A percentile compares a stretch with the other conserved stretches of the same genome.
phyloP scores from a whole-genome alignment of 2,888 invertebrate genomes.

The Sarcophaga variegata region DNA sequence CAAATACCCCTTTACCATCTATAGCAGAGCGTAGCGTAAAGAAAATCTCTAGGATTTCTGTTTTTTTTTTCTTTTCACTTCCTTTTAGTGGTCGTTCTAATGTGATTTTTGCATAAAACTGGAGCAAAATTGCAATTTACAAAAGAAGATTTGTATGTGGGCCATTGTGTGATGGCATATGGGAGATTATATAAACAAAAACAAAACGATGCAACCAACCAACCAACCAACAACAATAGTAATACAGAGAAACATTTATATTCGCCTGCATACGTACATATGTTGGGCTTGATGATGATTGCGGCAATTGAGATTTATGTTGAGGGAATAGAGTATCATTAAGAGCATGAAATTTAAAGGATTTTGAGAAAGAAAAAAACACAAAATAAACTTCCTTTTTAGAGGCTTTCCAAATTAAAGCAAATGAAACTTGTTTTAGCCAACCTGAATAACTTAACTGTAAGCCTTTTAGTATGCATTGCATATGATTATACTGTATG shows the following conservation, averaged over 20 bases:
- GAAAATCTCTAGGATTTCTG: constrained; percentile 22
- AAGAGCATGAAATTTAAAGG: not conserved
- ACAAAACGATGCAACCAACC: not conserved
- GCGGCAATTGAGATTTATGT: constrained; percentile 46
- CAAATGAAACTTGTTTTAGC: not conserved
- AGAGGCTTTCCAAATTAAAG: not conserved
- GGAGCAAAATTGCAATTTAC: constrained; percentile 57
- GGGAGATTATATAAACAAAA: not conserved
- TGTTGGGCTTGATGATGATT: not conserved
- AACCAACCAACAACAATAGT: not conserved
- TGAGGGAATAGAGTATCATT: constrained; percentile 1
- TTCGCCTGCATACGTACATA: not conserved
- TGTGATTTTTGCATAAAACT: constrained; percentile 40
- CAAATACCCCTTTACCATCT: not conserved
- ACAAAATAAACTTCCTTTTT: too few species aligned
- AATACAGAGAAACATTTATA: not conserved
- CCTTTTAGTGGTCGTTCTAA: not conserved
- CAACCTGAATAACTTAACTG: too few species aligned
- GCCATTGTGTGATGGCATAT: constrained; percentile 17
- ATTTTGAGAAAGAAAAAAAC: not conserved
- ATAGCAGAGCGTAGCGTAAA: not conserved
- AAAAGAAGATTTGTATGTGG: constrained; percentile 57
- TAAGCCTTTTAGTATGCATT: too few species aligned
- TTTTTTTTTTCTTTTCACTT: not conserved
- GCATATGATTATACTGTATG: too few species aligned